Evolutionary conservation across 1,140 invertebrate genomes (phyloP).

Genomic region (Charaxes varanes): DNA sequence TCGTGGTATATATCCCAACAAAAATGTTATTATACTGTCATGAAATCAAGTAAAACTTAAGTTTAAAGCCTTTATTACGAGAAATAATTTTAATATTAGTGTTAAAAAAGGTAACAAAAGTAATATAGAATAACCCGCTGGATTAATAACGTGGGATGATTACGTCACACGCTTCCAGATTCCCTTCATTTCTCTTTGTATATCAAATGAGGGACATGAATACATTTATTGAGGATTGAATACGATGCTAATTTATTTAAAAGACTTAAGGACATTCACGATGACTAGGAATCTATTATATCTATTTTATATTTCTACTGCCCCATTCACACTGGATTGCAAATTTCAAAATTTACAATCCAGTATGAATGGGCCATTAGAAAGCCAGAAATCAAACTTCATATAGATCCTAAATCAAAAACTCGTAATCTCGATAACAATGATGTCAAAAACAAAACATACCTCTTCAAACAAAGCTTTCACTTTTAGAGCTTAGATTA

Average conservation of each 20-base stretch:
- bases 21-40: no score
- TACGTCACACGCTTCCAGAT: slow-evolving; percentile 30
- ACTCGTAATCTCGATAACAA: slow-evolving; percentile 12
- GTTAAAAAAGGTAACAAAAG: no score
- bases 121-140: slow-evolving; percentile 25
- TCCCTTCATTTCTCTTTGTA: slow-evolving; percentile 35
- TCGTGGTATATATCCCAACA: no score
- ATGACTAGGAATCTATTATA: no score
- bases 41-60: no score
- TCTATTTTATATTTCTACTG: no score
- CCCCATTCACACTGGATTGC: no score
- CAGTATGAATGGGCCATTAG: neutral
- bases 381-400: neutral
- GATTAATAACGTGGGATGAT: slow-evolving; percentile 33
- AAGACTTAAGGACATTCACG: no score
- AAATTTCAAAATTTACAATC: neutral
- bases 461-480: slow-evolving; percentile 14
- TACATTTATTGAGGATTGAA: slow-evolving; percentile 38
- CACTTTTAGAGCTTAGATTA: slow-evolving; percentile 19
- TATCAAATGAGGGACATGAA: slow-evolving; percentile 38
- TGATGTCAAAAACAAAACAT: slow-evolving; percentile 12
- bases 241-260: neutral
- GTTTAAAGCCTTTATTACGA: no score
- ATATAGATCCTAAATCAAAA: slow-evolving; percentile 2
- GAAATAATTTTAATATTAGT: no score